These are phyloP conservation scores for Oopsacas minuta DNA, from an alignment of 37 sponge, comb jelly and placozoan species.

Conservation along the genomic window DNA sequence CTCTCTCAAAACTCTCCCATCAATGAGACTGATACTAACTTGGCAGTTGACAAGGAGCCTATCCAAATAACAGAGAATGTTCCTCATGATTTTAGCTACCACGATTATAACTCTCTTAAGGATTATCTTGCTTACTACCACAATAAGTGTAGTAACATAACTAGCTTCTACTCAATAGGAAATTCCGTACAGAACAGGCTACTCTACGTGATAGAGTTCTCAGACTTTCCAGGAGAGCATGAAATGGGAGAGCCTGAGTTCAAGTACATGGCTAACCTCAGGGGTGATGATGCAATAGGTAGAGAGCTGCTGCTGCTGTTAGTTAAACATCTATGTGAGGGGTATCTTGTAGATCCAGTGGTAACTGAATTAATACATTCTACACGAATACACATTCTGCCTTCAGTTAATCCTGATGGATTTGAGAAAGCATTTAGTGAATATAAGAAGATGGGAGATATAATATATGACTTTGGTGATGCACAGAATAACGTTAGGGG, in stretches of 20 bases:
- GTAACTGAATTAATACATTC: slow-evolving; percentile 55
- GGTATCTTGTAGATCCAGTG: slow-evolving; percentile 43
- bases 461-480: slow-evolving; percentile 27
- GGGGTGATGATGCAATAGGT: slow-evolving; percentile 93
- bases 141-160: slow-evolving; percentile 45
- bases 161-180: slow-evolving; percentile 76
- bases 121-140: slow-evolving; percentile 24
- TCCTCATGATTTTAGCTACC: slow-evolving; percentile 48
- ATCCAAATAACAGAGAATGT: background rate
- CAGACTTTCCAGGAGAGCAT: slow-evolving; percentile 71
- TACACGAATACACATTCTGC: slow-evolving; percentile 91
- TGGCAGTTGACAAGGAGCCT: slow-evolving; percentile 3
- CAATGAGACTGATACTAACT: background rate
- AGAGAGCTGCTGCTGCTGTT: slow-evolving; percentile 82
- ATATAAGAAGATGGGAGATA: slow-evolving; percentile 28
- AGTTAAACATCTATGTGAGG: slow-evolving; percentile 50
- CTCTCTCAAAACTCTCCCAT: background rate
- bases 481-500: slow-evolving; percentile 46
- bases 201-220: slow-evolving; percentile 67
- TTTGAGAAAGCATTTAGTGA: slow-evolving; percentile 29
- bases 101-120: slow-evolving; percentile 40
- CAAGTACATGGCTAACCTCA: slow-evolving; percentile 94
- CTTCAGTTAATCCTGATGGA: slow-evolving; percentile 96
- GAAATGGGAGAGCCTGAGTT: slow-evolving; percentile 92
- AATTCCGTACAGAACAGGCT: slow-evolving; percentile 36